Conservation (phyloP, 2,888 invertebrate species). For the Phalangium opilio region DNA sequence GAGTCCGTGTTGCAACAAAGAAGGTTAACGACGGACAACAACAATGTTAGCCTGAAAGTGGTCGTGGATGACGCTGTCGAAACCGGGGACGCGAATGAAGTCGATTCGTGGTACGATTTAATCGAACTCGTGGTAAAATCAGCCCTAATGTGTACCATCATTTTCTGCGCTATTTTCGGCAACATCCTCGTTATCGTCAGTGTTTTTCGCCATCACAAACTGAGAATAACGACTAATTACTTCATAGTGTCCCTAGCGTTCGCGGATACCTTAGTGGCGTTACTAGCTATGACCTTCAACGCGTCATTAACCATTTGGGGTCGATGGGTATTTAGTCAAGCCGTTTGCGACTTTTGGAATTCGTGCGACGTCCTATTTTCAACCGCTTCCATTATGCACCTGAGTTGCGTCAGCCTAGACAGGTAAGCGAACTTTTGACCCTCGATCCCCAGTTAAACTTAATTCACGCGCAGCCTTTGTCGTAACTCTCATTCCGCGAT, state of each 20-base stretch:
- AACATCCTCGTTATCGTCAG: constrained; percentile 68
- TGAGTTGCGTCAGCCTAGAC: constrained; percentile 87
- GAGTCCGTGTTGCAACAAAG: too few species aligned
- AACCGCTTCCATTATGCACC: constrained; percentile 68
- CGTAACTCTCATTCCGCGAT: too few species aligned
- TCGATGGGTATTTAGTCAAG: constrained; percentile 68
- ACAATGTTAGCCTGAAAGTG: too few species aligned
- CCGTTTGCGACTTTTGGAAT: constrained; percentile 88
- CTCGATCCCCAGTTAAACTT: too few species aligned
- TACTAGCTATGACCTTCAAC: constrained; percentile 83
- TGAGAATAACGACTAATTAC: constrained; percentile 80
- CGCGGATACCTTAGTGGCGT: constrained; percentile 79
- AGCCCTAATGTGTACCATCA: constrained; percentile 39
- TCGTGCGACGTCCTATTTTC: constrained; percentile 82
- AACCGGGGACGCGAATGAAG: too few species aligned
- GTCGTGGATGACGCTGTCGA: too few species aligned
- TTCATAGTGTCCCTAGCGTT: constrained; percentile 88
- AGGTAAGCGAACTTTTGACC: constrained; percentile 36
- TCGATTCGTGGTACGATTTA: constrained; percentile 6
- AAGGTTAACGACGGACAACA: too few species aligned
- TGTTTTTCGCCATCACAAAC: constrained; percentile 53
- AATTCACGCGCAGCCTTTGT: too few species aligned
- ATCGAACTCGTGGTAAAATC: constrained; percentile 8
- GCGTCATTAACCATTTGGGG: constrained; percentile 68
- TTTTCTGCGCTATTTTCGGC: constrained; percentile 73